Evolutionary conservation across 2,888 invertebrate genomes (phyloP).

Genomic region (Drosophila dives): DNA sequence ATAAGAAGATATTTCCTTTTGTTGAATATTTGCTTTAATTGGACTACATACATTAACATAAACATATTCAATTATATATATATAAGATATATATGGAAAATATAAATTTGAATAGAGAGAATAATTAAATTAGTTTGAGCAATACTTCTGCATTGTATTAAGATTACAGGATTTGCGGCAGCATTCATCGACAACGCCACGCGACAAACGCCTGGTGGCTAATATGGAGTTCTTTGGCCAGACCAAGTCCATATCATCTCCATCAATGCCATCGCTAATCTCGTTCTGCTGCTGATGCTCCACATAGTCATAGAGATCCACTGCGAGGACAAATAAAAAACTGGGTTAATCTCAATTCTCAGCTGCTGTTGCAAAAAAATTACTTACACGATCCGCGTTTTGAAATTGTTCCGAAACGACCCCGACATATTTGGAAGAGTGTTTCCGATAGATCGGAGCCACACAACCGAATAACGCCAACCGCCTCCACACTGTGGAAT

Average conservation of each 20-base stretch:
- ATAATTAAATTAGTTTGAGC: conserved; percentile 16
- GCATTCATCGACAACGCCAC: conserved; percentile 62
- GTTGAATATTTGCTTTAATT: conserved; percentile 11
- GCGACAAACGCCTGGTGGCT: conserved; percentile 36
- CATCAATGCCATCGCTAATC: background rate
- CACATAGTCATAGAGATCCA: conserved; percentile 57
- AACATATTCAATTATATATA: background rate
- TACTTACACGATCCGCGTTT: conserved; percentile 55
- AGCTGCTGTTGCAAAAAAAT: conserved; percentile 4
- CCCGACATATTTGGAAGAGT: conserved; percentile 32
- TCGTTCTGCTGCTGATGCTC: conserved; percentile 46
- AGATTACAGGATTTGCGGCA: conserved; percentile 43
- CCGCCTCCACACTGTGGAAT: conserved; percentile 8
- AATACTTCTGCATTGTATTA: conserved; percentile 18
- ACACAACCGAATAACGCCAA: conserved; percentile 22
- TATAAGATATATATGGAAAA: too few species aligned
- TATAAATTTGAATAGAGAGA: conserved; percentile 2
- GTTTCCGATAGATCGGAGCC: conserved; percentile 34
- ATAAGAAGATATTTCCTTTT: background rate
- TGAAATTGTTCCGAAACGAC: conserved; percentile 20
- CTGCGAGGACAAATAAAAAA: conserved; percentile 38
- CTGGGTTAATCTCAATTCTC: conserved; percentile 8
- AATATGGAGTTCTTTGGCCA: conserved; percentile 29
- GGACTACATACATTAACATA: conserved; percentile 2
- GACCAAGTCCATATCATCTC: background rate